phyloP scores from a whole-genome alignment of 2,888 invertebrate genomes.

The Pseudeuparius sepicola region DNA sequence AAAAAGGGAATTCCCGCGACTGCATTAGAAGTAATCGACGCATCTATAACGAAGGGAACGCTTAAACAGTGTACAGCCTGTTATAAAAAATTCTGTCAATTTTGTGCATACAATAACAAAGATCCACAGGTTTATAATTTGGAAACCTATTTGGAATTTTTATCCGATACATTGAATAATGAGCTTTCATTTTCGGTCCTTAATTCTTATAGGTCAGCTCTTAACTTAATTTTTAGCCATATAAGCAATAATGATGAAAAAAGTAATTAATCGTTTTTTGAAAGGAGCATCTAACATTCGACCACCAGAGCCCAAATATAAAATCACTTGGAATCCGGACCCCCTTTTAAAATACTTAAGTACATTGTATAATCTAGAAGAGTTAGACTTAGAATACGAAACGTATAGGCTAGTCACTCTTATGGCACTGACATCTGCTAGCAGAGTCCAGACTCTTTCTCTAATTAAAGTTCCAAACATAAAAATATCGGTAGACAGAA shows the following conservation, averaged over 20 bases:
- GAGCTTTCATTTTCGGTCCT: background rate
- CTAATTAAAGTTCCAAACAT: constrained; percentile 9
- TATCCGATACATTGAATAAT: constrained; percentile 2
- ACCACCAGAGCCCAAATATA: constrained; percentile 21
- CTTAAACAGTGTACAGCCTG: constrained; percentile 2
- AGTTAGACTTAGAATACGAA: constrained; percentile 6
- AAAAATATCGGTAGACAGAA: constrained; percentile 1
- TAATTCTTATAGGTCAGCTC: constrained; percentile 4
- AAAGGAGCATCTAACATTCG: constrained; percentile 20
- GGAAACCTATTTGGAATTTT: constrained; percentile 1
- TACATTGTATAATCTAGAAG: constrained; percentile 3
- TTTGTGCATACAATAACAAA: background rate
- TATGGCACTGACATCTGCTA: constrained; percentile 5
- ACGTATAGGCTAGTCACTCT: constrained; percentile 8
- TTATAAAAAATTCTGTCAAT: constrained; percentile 8
- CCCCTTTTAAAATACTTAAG: background rate
- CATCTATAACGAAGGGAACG: too few species aligned
- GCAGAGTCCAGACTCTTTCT: constrained; percentile 6
- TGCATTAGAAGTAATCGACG: too few species aligned
- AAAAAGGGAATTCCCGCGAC: background rate
- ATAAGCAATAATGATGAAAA: constrained; percentile 5
- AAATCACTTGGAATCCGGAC: constrained; percentile 9
- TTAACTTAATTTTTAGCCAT: too few species aligned
- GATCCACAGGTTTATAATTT: constrained; percentile 2
- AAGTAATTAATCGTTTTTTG: constrained; percentile 21